Evolutionary conservation across 2,888 invertebrate genomes (phyloP), one percentile per base, ranked within the genome.

Genomic region (Omphaloscelis lunosa): DNA sequence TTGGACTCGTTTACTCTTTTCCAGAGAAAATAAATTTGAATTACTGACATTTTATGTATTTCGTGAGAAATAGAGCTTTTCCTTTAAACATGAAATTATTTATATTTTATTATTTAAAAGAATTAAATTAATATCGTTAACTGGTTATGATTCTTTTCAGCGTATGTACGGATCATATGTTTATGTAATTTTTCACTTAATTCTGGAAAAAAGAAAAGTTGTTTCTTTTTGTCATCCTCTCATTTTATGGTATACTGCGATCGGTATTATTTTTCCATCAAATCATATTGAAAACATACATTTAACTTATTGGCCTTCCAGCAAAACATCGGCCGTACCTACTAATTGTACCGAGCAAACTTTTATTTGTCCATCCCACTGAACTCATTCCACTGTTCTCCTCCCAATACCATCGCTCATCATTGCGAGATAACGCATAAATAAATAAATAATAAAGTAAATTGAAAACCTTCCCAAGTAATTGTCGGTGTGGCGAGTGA

Each of bases 371-470:
- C 15, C 8, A 48, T 6, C 8, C 3, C 68, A 39, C 93, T 95
- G 94, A 71, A 92, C 68, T 41, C 58, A 68, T 89, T 89, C 87
- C 82, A 63, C 51, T 93, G 89, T 92, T 88, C 90, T 63, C 85
- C 69, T 88, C 66, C 65, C 84, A 83, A 86, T 88, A 88, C 88
- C 91, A 93, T 93, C 92, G 92, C 93, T 95, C 95, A 95, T 96
- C 93, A 94, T 95, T 93, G 90, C 84, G 90, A 91, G 92, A 94
- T 95, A 95, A 95, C 93, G 95, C 94, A 95, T 96, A 96, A 95
- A 96, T 96, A 96, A 96, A 96, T 96, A 96, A 95, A 95, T 95
- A 95, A 95, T 96, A 96, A 96, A 96, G 94, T 93, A 95, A 96
- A 96, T 96, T 96, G 96, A 96, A 96, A 94, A 92, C 92, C 93